Percentiles rank a stretch among this genome's conserved stretches.
Evolutionary conservation across 2,113 vertebrate genomes (phyloP).

Genomic region (Mesembrinibis cayennensis): DNA sequence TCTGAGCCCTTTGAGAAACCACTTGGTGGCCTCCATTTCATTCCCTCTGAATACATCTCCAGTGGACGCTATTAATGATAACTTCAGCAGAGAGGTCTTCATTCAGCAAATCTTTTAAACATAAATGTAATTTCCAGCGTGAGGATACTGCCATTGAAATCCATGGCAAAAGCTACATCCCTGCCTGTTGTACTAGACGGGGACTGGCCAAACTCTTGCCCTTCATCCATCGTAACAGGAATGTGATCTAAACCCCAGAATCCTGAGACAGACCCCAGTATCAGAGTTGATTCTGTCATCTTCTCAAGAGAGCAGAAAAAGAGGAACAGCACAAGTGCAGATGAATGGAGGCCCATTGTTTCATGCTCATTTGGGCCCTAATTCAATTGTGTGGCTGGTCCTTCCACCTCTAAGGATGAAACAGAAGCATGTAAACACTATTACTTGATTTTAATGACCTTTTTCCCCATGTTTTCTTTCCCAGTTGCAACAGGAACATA

Average conservation of each 20-base stretch:
- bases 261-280: background rate
- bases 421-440: background rate
- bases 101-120: background rate
- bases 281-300: background rate
- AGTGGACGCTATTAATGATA: background rate
- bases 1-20: background rate
- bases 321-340: background rate
- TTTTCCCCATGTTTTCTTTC: background rate
- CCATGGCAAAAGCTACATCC: background rate
- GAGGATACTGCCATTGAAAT: background rate
- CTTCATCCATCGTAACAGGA: background rate
- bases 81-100: background rate
- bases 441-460: background rate
- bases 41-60: background rate
- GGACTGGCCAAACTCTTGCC: background rate
- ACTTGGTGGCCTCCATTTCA: background rate
- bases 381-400: background rate
- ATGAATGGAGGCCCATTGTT: background rate
- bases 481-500: background rate
- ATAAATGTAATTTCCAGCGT: background rate
- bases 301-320: background rate
- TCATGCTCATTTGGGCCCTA: background rate
- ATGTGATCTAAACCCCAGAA: background rate
- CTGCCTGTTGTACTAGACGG: background rate
- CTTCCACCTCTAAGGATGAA: background rate